phyloP scores from a whole-genome alignment of 2,888 invertebrate genomes.

The Graphium colonna region DNA sequence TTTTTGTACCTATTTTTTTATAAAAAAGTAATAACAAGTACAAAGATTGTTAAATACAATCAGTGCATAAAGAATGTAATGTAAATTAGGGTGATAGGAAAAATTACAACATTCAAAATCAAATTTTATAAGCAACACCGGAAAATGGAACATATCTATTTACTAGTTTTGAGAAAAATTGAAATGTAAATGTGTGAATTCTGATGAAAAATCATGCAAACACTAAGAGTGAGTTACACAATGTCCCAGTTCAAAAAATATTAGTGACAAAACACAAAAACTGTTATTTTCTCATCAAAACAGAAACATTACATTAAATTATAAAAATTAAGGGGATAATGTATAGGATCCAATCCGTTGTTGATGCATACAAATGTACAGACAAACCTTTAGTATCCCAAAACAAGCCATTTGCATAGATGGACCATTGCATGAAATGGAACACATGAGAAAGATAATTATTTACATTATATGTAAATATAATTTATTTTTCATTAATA shows the following conservation, averaged over 20 bases:
- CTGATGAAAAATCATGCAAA: constrained; percentile 35
- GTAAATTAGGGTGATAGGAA: neutral
- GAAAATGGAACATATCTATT: neutral
- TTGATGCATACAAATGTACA: constrained; percentile 35
- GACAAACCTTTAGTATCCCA: constrained; percentile 30
- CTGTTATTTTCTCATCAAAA: constrained; percentile 38
- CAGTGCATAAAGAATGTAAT: neutral
- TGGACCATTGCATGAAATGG: constrained; percentile 54
- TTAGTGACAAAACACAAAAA: constrained; percentile 35
- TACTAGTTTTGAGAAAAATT: neutral
- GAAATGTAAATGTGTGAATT: constrained; percentile 1
- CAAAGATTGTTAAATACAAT: neutral
- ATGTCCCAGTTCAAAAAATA: constrained; percentile 30
- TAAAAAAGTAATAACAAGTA: too few species aligned
- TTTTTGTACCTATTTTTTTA: too few species aligned
- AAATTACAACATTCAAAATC: neutral
- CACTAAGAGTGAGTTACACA: constrained; percentile 31
- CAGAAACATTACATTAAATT: constrained; percentile 11
- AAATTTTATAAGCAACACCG: neutral
- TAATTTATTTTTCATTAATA: too few species aligned
- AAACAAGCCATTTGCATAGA: constrained; percentile 31
- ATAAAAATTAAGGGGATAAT: constrained; percentile 21
- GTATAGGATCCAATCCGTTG: constrained; percentile 31
- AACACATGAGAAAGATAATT: constrained; percentile 30
- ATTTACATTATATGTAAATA: too few species aligned